Evolutionary conservation across 1,140 invertebrate species (phyloP).

Genomic region (Aphaenogaster rudis): DNA sequence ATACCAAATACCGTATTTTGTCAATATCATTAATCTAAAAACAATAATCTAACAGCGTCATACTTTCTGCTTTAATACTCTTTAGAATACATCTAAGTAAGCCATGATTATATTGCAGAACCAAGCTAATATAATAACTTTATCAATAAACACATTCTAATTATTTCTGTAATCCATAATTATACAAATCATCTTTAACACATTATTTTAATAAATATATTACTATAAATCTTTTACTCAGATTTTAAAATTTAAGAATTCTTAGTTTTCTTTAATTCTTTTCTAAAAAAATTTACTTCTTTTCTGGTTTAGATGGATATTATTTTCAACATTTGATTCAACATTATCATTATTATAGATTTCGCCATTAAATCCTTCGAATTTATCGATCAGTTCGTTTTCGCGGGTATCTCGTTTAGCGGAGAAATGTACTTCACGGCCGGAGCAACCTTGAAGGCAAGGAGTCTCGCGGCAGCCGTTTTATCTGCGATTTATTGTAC

Average conservation of each 20-base stretch:
- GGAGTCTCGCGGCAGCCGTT: constrained; percentile 28
- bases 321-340: not conserved
- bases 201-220: constrained; percentile 10
- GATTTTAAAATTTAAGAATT: not conserved
- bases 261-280: not conserved
- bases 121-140: not conserved
- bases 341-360: not conserved
- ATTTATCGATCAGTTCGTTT: constrained; percentile 9
- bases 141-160: not conserved
- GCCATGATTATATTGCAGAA: not conserved
- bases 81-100: not conserved
- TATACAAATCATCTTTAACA: not conserved
- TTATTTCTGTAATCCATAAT: not conserved
- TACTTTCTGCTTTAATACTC: not conserved
- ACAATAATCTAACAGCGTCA: not conserved
- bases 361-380: constrained; percentile 12
- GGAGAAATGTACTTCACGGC: constrained; percentile 27
- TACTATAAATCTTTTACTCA: not conserved
- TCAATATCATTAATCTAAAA: not conserved
- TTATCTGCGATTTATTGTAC: constrained; percentile 73
- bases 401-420: constrained; percentile 15
- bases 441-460: constrained; percentile 56
- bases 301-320: not conserved
- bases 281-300: not conserved
- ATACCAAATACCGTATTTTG: not conserved